A percentile compares a stretch with the other conserved stretches of the same genome.
Evolutionary conservation across 2,797 vertebrate genomes (phyloP).

Genomic region (Dicrostonyx torquatus): DNA sequence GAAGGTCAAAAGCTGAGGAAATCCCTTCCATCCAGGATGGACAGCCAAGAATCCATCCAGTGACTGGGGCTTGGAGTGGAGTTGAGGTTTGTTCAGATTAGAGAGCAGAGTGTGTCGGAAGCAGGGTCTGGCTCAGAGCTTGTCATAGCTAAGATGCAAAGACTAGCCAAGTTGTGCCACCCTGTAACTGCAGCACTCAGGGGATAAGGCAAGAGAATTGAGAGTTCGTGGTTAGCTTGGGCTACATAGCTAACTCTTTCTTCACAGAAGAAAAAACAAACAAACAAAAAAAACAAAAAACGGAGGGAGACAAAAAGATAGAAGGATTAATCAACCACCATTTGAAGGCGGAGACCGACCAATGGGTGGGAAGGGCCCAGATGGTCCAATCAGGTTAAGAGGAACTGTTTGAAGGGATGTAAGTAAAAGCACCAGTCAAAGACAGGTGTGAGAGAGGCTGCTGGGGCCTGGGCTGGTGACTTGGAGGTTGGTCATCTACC

Average conservation of each 20-base stretch:
- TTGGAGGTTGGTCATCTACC: background rate
- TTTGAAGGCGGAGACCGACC: background rate
- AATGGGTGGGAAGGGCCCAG: background rate
- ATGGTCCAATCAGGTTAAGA: background rate
- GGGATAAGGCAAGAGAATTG: background rate
- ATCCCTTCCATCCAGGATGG: slow-evolving; percentile 67
- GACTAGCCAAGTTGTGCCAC: background rate
- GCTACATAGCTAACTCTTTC: background rate
- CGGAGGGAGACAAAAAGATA: background rate
- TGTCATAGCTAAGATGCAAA: background rate
- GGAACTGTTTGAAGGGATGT: background rate
- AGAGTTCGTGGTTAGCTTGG: background rate
- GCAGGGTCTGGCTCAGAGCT: background rate
- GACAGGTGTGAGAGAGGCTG: background rate
- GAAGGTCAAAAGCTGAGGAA: slow-evolving; percentile 38
- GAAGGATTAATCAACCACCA: background rate
- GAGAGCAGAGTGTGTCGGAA: background rate
- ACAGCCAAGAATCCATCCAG: background rate
- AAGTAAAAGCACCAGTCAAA: background rate
- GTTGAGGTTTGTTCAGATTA: background rate
- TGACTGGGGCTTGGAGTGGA: background rate
- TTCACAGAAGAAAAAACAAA: background rate
- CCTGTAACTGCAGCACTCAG: background rate
- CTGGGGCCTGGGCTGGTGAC: background rate
- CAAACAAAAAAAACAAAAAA: too few relatives aligned